These are phyloP conservation scores for Synaphobranchus kaupii DNA, from an alignment of 2,797 vertebrate genomes.

Conservation along the genomic window DNA sequence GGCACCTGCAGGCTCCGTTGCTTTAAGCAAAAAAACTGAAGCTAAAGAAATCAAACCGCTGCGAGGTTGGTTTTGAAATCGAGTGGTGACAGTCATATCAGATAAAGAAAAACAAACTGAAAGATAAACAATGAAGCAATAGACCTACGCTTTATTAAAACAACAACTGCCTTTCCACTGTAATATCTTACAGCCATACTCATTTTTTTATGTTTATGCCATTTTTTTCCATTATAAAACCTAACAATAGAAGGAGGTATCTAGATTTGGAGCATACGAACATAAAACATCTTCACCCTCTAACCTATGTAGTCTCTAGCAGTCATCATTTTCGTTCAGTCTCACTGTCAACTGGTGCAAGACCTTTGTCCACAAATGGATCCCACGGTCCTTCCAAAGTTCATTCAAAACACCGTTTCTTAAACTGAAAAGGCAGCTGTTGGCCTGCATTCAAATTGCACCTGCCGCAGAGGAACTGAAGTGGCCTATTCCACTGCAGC, in stretches of 20 bases:
- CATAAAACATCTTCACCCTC: neutral
- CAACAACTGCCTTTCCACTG: neutral
- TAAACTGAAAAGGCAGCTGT: too few relatives aligned
- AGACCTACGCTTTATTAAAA: neutral
- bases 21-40: neutral
- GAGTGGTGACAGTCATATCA: neutral
- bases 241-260: neutral
- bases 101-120: neutral
- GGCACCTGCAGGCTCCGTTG: constrained; percentile 56
- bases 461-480: too few relatives aligned
- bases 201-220: neutral
- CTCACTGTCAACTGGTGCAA: too few relatives aligned
- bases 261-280: neutral
- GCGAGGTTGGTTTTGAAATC: neutral
- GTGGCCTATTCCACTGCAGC: too few relatives aligned
- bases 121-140: neutral
- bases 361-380: too few relatives aligned
- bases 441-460: too few relatives aligned
- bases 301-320: too few relatives aligned
- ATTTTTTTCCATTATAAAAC: neutral
- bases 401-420: too few relatives aligned
- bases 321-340: too few relatives aligned
- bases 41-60: neutral
- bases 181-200: neutral
- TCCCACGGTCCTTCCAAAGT: too few relatives aligned